phyloP scores from a whole-genome alignment of 2,888 invertebrate species.

The Oxystoma pomonae region DNA sequence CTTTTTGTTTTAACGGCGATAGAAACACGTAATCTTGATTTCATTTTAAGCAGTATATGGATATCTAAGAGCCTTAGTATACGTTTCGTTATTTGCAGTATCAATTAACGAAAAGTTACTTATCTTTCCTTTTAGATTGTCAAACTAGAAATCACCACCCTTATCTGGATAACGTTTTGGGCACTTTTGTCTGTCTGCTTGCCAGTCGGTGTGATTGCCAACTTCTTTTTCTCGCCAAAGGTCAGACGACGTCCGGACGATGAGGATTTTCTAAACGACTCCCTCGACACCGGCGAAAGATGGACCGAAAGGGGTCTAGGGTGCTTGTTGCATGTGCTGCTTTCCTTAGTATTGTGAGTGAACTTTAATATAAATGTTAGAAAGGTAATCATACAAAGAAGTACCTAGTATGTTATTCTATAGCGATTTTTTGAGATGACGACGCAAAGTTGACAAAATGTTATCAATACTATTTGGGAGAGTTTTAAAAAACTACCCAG shows the following conservation, averaged over 20 bases:
- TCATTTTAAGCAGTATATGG: too few species aligned
- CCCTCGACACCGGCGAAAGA: constrained; percentile 7
- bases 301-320: constrained; percentile 16
- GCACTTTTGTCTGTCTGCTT: constrained; percentile 35
- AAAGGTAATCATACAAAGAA: not conserved
- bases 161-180: constrained; percentile 40
- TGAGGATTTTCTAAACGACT: constrained; percentile 33
- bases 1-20: too few species aligned
- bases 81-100: too few species aligned
- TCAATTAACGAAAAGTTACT: not conserved
- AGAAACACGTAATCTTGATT: too few species aligned
- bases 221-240: constrained; percentile 33
- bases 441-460: too few species aligned
- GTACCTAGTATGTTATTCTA: not conserved
- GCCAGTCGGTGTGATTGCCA: constrained; percentile 29
- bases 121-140: constrained; percentile 31
- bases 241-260: constrained; percentile 29
- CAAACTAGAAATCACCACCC: constrained; percentile 36
- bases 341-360: constrained; percentile 17
- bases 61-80: too few species aligned
- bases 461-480: too few species aligned
- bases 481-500: too few species aligned
- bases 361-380: not conserved
- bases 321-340: constrained; percentile 14
- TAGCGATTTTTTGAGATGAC: not conserved